These are phyloP conservation scores for Apamea epomidion DNA, from an alignment of 2,888 invertebrate species.

Conservation along the genomic window DNA sequence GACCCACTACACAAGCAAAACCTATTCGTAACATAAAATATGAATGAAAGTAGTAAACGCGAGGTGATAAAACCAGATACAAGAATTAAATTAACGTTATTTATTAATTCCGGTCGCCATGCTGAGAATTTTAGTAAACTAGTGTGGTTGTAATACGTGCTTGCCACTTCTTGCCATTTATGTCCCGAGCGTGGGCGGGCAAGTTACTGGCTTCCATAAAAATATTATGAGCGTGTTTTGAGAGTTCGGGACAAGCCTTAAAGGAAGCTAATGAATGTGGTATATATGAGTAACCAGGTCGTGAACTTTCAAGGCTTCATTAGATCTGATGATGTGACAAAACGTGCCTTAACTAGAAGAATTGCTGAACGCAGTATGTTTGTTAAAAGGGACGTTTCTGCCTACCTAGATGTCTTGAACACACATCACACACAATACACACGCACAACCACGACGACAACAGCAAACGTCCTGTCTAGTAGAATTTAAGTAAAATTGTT, in stretches of 20 bases:
- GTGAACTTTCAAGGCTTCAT: background rate
- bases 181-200: constrained; percentile 54
- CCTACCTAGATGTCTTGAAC: background rate
- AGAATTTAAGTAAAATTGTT: no score
- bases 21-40: constrained; percentile 15
- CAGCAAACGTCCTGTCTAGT: no score
- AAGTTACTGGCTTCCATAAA: constrained; percentile 42
- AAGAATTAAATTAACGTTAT: constrained; percentile 41
- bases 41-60: constrained; percentile 52
- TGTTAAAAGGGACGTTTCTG: background rate
- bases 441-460: no score
- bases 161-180: constrained; percentile 49
- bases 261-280: background rate
- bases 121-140: constrained; percentile 19
- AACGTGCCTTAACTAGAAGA: background rate
- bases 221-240: constrained; percentile 29
- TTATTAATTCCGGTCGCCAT: constrained; percentile 44
- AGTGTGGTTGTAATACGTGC: constrained; percentile 29
- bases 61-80: constrained; percentile 49
- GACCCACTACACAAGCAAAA: background rate
- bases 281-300: background rate
- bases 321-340: background rate
- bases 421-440: no score
- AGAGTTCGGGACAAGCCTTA: constrained; percentile 7
- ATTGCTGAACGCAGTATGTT: background rate